Conservation (phyloP, 2,888 invertebrate genomes). For the Hydraecia micacea region DNA sequence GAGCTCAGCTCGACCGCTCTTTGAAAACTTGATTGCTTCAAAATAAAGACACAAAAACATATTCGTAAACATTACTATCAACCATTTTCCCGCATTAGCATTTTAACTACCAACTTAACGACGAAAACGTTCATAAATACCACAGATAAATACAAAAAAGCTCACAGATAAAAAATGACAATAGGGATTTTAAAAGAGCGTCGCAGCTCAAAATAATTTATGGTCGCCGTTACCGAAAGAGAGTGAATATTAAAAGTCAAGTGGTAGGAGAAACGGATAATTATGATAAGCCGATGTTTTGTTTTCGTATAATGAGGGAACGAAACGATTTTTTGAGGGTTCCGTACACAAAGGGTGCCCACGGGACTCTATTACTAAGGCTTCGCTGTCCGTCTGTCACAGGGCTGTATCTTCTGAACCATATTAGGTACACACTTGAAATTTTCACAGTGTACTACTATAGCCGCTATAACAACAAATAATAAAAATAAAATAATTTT, state of each 20-base stretch:
- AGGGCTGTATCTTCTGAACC: neutral
- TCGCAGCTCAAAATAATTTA: constrained; percentile 54
- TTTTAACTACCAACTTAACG: constrained; percentile 47
- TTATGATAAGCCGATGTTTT: constrained; percentile 69
- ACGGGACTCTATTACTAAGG: too few species aligned
- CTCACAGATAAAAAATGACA: constrained; percentile 54
- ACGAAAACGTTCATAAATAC: constrained; percentile 35
- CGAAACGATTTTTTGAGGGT: constrained; percentile 15
- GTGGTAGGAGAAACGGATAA: constrained; percentile 61
- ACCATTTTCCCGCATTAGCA: constrained; percentile 43
- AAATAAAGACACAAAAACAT: constrained; percentile 11
- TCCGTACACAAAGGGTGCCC: neutral
- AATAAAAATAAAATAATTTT: neutral
- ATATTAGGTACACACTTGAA: neutral
- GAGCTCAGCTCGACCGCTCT: neutral
- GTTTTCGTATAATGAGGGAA: constrained; percentile 66
- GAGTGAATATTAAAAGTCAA: constrained; percentile 58
- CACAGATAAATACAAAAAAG: constrained; percentile 24
- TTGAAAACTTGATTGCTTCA: neutral
- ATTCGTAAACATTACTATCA: constrained; percentile 31
- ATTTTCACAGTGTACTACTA: neutral
- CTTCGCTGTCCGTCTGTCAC: neutral
- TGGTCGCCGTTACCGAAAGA: constrained; percentile 59
- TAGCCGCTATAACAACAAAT: neutral
- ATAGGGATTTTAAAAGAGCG: constrained; percentile 56